Evolutionary conservation across 2,888 invertebrate species (phyloP).

Genomic region (Volucella zonaria): DNA sequence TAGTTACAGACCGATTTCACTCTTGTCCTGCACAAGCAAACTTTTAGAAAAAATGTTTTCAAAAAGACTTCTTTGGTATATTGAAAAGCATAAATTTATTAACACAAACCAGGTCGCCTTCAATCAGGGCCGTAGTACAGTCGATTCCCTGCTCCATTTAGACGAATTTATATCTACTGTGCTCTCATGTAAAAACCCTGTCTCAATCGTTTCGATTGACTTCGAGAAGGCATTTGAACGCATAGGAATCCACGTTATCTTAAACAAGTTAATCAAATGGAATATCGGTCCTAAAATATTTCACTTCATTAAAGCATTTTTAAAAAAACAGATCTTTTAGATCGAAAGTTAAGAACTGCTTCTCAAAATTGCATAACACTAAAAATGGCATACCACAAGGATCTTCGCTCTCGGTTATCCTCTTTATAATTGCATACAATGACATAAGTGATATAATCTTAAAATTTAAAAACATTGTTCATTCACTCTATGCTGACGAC

Average conservation of each 20-base stretch:
- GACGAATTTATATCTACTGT: too few relatives aligned
- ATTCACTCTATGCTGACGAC: too few relatives aligned
- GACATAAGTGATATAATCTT: too few relatives aligned
- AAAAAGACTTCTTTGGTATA: conserved; percentile 21
- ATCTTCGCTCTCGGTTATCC: conserved; percentile 3
- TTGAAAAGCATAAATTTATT: conserved; percentile 9
- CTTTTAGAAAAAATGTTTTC: neutral
- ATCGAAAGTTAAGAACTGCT: conserved; percentile 3
- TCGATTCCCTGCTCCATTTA: too few relatives aligned
- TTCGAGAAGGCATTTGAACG: neutral
- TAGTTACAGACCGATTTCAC: neutral
- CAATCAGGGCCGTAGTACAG: too few relatives aligned
- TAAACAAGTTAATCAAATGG: neutral
- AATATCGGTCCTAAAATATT: neutral
- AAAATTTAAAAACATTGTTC: too few relatives aligned
- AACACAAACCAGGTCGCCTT: conserved; percentile 10
- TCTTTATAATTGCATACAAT: conserved; percentile 8
- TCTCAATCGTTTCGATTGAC: conserved; percentile 5
- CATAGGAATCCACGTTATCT: neutral
- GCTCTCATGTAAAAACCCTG: too few relatives aligned
- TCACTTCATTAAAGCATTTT: too few relatives aligned
- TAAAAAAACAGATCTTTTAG: neutral
- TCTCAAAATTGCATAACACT: neutral
- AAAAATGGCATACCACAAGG: conserved; percentile 10
- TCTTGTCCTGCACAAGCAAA: conserved; percentile 7